phyloP scores from a whole-genome alignment of 1,140 invertebrate genomes.

The Anthonomus grandis region DNA sequence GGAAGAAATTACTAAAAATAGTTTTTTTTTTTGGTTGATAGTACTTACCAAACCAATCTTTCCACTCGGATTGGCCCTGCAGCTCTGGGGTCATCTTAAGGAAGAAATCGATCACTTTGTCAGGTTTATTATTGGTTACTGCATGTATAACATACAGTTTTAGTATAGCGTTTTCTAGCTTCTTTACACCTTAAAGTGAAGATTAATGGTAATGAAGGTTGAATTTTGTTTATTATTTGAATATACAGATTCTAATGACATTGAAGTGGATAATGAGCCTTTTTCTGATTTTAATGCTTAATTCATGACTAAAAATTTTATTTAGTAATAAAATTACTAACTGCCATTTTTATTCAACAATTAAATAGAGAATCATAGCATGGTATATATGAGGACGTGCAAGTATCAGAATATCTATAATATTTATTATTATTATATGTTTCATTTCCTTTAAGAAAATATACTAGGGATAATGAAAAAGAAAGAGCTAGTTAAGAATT shows the following conservation, averaged over 20 bases:
- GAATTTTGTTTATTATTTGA: background rate
- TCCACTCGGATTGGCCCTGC: conserved; percentile 89
- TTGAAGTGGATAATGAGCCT: background rate
- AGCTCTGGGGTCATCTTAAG: conserved; percentile 81
- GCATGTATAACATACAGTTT: conserved; percentile 90
- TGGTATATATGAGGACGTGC: too few species aligned
- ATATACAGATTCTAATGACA: background rate
- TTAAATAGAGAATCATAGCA: too few species aligned
- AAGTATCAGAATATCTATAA: too few species aligned
- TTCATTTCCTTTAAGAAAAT: too few species aligned
- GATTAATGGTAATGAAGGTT: conserved; percentile 13
- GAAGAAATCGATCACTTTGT: conserved; percentile 89
- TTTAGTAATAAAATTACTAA: too few species aligned
- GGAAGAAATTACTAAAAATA: too few species aligned
- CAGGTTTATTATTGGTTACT: conserved; percentile 72
- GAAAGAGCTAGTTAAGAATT: too few species aligned
- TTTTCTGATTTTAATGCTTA: background rate
- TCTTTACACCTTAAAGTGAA: conserved; percentile 66
- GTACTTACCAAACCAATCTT: conserved; percentile 92
- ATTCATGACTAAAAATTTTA: too few species aligned
- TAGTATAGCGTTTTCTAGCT: conserved; percentile 83
- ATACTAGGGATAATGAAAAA: too few species aligned
- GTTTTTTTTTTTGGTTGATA: too few species aligned
- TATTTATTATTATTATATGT: too few species aligned
- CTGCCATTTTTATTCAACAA: too few species aligned